phyloP scores from a whole-genome alignment of 2,888 invertebrate genomes.

The Lingula anatina region DNA sequence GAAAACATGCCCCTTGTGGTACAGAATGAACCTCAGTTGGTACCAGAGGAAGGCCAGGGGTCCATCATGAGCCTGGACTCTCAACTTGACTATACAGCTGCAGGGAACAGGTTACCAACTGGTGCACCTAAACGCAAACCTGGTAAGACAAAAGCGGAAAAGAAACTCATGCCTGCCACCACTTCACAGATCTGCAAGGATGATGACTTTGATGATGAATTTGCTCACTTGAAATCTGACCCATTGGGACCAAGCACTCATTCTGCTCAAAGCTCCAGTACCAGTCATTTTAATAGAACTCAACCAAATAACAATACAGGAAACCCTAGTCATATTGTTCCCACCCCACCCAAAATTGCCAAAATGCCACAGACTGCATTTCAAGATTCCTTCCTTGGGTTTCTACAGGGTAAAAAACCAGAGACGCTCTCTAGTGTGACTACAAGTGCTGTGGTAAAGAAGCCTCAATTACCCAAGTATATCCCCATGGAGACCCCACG shows the following conservation, averaged over 20 bases:
- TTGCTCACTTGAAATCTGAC: slow-evolving; percentile 23
- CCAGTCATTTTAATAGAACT: not conserved
- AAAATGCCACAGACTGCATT: no score
- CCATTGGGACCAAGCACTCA: slow-evolving; percentile 4
- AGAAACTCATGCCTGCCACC: slow-evolving; percentile 18
- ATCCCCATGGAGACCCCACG: slow-evolving; percentile 30
- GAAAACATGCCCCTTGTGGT: no score
- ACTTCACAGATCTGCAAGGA: slow-evolving; percentile 18
- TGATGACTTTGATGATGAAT: slow-evolving; percentile 40
- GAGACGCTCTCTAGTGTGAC: slow-evolving; percentile 46
- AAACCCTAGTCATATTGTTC: not conserved
- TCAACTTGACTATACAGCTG: no score
- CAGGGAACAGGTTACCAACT: no score
- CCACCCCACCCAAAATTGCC: not conserved
- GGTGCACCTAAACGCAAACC: slow-evolving; percentile 2
- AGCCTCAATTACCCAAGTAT: slow-evolving; percentile 44
- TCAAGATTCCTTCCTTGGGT: slow-evolving; percentile 41
- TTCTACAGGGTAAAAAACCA: slow-evolving; percentile 43
- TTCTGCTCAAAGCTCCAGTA: not conserved
- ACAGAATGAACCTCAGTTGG: no score
- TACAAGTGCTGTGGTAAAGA: slow-evolving; percentile 30
- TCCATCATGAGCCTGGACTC: no score
- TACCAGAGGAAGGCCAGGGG: no score
- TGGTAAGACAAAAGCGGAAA: slow-evolving; percentile 15
- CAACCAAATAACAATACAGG: slow-evolving; percentile 3